These are phyloP conservation scores for Drosophila ambigua DNA, from an alignment of 1,140 invertebrate species.

Conservation along the genomic window DNA sequence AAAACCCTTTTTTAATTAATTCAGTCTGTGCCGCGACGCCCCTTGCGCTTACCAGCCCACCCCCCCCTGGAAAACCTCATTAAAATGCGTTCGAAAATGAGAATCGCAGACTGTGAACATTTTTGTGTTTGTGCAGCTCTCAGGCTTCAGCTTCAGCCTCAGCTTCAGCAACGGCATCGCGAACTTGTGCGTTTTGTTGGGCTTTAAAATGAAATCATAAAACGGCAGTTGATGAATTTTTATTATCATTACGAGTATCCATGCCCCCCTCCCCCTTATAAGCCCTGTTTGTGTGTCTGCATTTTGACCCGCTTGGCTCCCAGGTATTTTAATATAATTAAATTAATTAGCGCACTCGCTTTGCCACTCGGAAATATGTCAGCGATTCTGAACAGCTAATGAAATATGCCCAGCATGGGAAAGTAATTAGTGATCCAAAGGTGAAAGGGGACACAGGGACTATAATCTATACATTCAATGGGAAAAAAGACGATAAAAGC, in stretches of 20 bases:
- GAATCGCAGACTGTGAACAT: constrained; percentile 18
- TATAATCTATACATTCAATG: too few relatives aligned
- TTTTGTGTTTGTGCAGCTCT: constrained; percentile 40
- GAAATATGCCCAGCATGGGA: constrained; percentile 14
- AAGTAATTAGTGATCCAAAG: constrained; percentile 30
- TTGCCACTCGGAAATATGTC: constrained; percentile 33
- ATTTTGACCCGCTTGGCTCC: not conserved
- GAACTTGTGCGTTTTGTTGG: not conserved
- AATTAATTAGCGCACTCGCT: constrained; percentile 28
- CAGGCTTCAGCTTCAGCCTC: too few relatives aligned
- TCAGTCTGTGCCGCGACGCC: constrained; percentile 40
- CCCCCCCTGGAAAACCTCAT: constrained; percentile 59
- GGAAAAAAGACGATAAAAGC: too few relatives aligned
- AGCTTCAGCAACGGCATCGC: too few relatives aligned
- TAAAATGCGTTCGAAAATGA: constrained; percentile 68
- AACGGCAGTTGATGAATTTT: constrained; percentile 66
- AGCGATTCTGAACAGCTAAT: constrained; percentile 39
- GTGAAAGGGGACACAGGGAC: not conserved
- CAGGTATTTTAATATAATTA: constrained; percentile 49
- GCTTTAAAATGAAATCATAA: constrained; percentile 65
- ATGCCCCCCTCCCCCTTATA: too few relatives aligned
- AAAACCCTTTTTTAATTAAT: constrained; percentile 79
- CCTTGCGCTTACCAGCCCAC: not conserved
- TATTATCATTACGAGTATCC: constrained; percentile 7
- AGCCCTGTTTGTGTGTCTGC: not conserved